These are phyloP conservation scores for Cephus pulcher DNA, from an alignment of 2,888 invertebrate species.

Conservation along the genomic window DNA sequence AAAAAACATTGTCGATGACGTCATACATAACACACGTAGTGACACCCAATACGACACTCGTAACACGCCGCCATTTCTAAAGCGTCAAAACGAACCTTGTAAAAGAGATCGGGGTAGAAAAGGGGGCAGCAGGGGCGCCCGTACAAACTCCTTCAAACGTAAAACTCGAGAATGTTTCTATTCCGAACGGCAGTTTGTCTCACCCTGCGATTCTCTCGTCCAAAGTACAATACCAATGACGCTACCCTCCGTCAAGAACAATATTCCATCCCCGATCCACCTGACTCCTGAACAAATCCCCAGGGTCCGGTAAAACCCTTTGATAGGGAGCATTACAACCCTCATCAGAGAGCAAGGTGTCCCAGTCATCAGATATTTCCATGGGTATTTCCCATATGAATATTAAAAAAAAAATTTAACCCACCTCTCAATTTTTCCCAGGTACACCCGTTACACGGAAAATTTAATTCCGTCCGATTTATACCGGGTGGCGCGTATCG, in stretches of 20 bases:
- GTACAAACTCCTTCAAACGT: not conserved
- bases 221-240: constrained; percentile 19
- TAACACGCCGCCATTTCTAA: constrained; percentile 11
- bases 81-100: constrained; percentile 5
- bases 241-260: constrained; percentile 1
- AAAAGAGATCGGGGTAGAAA: not conserved
- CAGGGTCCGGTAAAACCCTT: not conserved
- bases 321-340: not conserved
- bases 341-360: not conserved
- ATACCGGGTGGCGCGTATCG: not conserved
- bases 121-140: not conserved
- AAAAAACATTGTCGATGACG: not conserved
- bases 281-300: not conserved
- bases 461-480: not conserved
- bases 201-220: constrained; percentile 12
- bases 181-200: constrained; percentile 14
- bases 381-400: not conserved
- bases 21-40: not conserved
- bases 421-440: not conserved
- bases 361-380: not conserved
- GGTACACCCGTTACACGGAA: not conserved
- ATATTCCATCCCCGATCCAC: not conserved
- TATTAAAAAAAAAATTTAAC: not conserved
- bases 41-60: not conserved
- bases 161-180: constrained; percentile 12